phyloP scores from a whole-genome alignment of 2,797 vertebrate genomes.

The Serranus cabrilla region DNA sequence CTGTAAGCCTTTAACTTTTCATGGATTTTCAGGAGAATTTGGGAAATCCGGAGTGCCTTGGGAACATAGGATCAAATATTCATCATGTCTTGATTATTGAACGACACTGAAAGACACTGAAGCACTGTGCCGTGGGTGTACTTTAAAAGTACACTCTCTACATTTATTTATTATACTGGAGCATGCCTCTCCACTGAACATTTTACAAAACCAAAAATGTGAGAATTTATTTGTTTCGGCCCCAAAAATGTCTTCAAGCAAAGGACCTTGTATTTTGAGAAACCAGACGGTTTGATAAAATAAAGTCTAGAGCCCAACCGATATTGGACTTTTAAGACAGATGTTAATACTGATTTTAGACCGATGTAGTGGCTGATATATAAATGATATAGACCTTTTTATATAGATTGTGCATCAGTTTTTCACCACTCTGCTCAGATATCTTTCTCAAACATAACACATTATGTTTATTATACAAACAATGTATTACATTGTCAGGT shows the following conservation, averaged over 20 bases:
- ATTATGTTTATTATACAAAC: no score
- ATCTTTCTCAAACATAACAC: no score
- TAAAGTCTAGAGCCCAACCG: not conserved
- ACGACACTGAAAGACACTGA: not conserved
- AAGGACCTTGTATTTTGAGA: no score
- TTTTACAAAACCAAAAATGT: not conserved
- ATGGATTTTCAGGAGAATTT: conserved; percentile 1
- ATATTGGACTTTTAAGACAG: no score
- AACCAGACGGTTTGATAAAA: not conserved
- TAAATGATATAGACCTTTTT: no score
- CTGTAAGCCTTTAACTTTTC: conserved; percentile 8
- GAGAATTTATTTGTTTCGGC: not conserved
- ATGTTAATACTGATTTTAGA: no score
- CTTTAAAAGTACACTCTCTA: no score
- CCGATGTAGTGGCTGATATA: no score
- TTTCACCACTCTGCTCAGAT: no score
- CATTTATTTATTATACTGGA: not conserved
- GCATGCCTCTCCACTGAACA: no score
- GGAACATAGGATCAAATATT: conserved; percentile 12
- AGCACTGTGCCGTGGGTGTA: not conserved
- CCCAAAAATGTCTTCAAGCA: not conserved
- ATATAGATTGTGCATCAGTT: no score
- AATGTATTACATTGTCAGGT: no score
- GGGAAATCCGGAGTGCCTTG: conserved; percentile 12
- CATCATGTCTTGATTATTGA: not conserved